These are phyloP conservation scores for Cataglyphis hispanica DNA, from an alignment of 1,140 invertebrate genomes.

Conservation along the genomic window DNA sequence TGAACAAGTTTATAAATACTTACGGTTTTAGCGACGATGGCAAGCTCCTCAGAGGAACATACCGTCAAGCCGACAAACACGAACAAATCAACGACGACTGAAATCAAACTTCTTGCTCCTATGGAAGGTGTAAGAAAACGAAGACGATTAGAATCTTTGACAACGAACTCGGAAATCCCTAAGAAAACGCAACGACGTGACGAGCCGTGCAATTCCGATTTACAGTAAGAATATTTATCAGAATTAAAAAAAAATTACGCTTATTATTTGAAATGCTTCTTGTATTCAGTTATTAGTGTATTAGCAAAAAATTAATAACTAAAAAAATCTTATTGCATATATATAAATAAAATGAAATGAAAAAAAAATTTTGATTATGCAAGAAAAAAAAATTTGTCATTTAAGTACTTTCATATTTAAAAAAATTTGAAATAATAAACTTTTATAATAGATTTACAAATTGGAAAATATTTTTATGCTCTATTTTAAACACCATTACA, in stretches of 20 bases:
- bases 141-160: conserved; percentile 73
- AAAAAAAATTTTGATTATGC: not conserved
- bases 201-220: conserved; percentile 30
- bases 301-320: conserved; percentile 2
- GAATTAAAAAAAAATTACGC: not conserved
- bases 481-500: too few species aligned
- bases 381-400: not conserved
- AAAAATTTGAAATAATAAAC: not conserved
- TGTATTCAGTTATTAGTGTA: not conserved
- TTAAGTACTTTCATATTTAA: not conserved
- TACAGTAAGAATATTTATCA: conserved; percentile 35
- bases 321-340: not conserved
- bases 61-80: conserved; percentile 81
- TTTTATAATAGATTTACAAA: too few species aligned
- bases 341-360: not conserved
- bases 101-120: conserved; percentile 34
- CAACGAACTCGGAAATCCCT: conserved; percentile 76
- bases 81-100: conserved; percentile 70
- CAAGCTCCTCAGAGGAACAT: conserved; percentile 80
- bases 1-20: conserved; percentile 50
- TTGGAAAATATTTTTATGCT: too few species aligned
- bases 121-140: conserved; percentile 75
- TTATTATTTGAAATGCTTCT: not conserved
- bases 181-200: conserved; percentile 70
- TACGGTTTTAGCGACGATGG: conserved; percentile 72